These are phyloP conservation scores for Hippasteria phrygiana DNA, from an alignment of 53 echinoderm and acorn worm genomes.

Conservation along the genomic window DNA sequence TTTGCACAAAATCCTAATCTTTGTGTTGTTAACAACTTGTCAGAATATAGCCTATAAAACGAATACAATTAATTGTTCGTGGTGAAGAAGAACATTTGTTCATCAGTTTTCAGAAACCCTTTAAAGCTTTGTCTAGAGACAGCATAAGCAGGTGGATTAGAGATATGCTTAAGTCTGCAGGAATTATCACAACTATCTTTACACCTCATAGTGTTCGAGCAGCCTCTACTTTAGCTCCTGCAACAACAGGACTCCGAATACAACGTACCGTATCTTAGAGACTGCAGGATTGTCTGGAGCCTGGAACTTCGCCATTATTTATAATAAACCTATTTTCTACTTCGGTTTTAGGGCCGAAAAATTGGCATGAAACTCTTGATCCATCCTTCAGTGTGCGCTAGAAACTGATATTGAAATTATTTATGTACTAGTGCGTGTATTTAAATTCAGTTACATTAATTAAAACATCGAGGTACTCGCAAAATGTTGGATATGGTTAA, in stretches of 20 bases:
- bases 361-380: too few relatives aligned
- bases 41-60: constrained; percentile 23
- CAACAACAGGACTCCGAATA: constrained; percentile 19
- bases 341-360: too few relatives aligned
- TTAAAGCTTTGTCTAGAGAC: constrained; percentile 21
- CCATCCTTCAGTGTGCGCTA: too few relatives aligned
- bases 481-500: background rate
- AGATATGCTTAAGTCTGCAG: constrained; percentile 10
- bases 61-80: background rate
- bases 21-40: background rate
- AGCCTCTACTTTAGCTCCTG: constrained; percentile 40
- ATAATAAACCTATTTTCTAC: constrained; percentile 19
- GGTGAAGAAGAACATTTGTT: background rate
- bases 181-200: constrained; percentile 42
- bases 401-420: too few relatives aligned
- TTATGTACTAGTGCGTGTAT: background rate
- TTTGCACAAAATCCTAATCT: background rate
- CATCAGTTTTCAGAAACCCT: constrained; percentile 32
- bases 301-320: constrained; percentile 22
- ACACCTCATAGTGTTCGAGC: constrained; percentile 45
- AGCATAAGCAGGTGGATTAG: constrained; percentile 24
- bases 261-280: constrained; percentile 36
- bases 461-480: too few relatives aligned
- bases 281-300: constrained; percentile 25
- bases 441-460: background rate